Percentiles rank a stretch among this genome's conserved stretches.
phyloP scores from a whole-genome alignment of 2,797 vertebrate species.

The Anolis apletophallus region DNA sequence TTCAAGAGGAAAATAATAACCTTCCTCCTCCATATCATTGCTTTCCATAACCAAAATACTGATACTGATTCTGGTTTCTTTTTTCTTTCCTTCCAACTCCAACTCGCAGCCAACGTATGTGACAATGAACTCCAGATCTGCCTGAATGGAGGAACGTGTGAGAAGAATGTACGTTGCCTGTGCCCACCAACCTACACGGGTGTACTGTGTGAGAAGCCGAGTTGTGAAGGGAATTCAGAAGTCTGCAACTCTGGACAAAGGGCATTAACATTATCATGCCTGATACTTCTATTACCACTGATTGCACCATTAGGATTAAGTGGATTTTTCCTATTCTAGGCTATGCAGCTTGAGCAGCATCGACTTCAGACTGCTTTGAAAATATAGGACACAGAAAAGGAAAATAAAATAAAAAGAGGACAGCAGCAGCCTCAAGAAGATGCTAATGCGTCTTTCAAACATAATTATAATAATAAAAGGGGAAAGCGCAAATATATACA shows the following conservation, averaged over 20 bases:
- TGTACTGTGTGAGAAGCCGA: conserved; percentile 88
- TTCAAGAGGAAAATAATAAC: no score
- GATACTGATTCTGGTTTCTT: conserved; percentile 53
- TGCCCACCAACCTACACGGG: conserved; percentile 88
- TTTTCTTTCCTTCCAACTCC: conserved; percentile 53
- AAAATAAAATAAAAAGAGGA: conserved; percentile 21
- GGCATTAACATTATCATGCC: conserved; percentile 18
- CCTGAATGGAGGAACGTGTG: conserved; percentile 93
- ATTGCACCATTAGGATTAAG: conserved; percentile 74
- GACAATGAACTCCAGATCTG: conserved; percentile 95
- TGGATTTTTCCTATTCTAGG: conserved; percentile 76
- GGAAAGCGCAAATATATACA: not conserved
- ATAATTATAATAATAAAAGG: conserved; percentile 33
- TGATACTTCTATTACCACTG: conserved; percentile 69
- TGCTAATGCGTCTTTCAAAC: conserved; percentile 43
- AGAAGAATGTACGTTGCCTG: conserved; percentile 90
- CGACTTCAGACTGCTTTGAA: conserved; percentile 60
- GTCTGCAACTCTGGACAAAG: conserved; percentile 83
- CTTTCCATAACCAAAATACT: conserved; percentile 41
- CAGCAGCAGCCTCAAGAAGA: conserved; percentile 19
- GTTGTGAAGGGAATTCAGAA: conserved; percentile 86
- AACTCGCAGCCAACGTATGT: conserved; percentile 89
- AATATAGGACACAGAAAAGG: conserved; percentile 75
- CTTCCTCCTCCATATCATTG: conserved; percentile 4
- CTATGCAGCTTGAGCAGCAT: conserved; percentile 17